Evolutionary conservation across 1,140 invertebrate genomes (phyloP).

Genomic region (Paramacrobiotus metropolitanus): DNA sequence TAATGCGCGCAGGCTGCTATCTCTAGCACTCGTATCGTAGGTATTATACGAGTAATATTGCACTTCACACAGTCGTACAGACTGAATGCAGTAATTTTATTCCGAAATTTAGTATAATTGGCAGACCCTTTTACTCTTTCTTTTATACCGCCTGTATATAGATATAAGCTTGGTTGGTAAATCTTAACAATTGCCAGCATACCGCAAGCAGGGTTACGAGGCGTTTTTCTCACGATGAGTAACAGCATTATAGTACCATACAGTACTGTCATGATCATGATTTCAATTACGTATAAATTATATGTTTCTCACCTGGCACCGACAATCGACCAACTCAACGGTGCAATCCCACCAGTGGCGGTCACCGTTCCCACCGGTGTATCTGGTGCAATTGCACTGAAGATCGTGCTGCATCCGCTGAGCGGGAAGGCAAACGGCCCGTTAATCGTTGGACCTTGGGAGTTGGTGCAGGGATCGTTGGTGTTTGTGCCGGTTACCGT

Average conservation of each 20-base stretch:
- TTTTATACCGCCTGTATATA: not conserved
- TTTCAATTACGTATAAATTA: too few relatives aligned
- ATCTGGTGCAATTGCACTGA: not conserved
- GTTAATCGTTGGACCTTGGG: not conserved
- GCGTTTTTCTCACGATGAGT: not conserved
- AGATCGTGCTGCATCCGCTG: not conserved
- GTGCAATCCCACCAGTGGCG: not conserved
- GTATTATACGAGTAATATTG: too few relatives aligned
- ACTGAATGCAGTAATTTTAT: too few relatives aligned
- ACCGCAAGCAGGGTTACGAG: not conserved
- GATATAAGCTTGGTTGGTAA: not conserved
- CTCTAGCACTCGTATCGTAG: too few relatives aligned
- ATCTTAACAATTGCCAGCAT: not conserved
- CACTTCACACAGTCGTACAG: not conserved
- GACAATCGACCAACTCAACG: not conserved
- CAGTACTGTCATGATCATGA: not conserved
- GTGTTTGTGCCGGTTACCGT: not conserved
- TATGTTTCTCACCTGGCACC: slow-evolving; percentile 3
- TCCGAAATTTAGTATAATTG: too few relatives aligned
- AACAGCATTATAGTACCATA: not conserved
- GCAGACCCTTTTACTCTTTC: too few relatives aligned
- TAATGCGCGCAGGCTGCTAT: not conserved
- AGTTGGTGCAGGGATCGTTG: slow-evolving; percentile 2
- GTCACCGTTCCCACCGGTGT: not conserved
- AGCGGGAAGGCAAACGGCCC: not conserved